Base-by-base conservation (phyloP, 2,888 invertebrate species). In the Gari tellinella region DNA sequence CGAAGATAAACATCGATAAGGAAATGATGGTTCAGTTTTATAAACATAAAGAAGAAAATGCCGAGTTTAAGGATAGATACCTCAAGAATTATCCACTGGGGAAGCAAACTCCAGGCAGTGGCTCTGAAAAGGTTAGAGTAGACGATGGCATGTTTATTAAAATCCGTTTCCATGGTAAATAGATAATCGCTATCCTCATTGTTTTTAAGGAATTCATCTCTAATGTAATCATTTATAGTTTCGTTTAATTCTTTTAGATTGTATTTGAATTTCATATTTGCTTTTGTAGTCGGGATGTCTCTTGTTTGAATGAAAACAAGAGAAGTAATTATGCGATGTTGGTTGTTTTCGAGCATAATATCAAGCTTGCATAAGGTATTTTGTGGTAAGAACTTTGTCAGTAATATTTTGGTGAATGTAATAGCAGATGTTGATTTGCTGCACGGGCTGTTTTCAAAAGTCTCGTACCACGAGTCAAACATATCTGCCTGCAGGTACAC, bases 31-130 rank as follows among this genome's bases (percentile, higher is more conserved):
- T 58, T 58, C 3, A 64, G 41, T 14, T 58, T 14, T 19, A 64
- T 17, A 7, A 45, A 21, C 5, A 64, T 2, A 21, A 41, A 14
- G 15, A 58, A 52, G 5, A 60, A 8, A 1, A 67, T 40, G 7
- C 41, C 55, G 12, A 73, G 37, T n/a, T 73, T 63, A 25, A 67
- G 41, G 2, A 49, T 46, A 14, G 60, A 52, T 19, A 73, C 41
- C 38, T 56, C 57, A 0, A 55, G 40, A n/a, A 73, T 52, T 58
- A 63, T 63, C 52, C 61, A 63, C 25, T 67, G 21, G 0, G 73
- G 73, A 26, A 56, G 52, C 46, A 53, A 58, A 51, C 63, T 63
- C 43, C 57, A 63, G 17, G 67, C 73, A 2, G 63, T 73, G 5
- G 57, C 43, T 14, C 56, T 40, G 19, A 73, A 65, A 19, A 63